Percentiles rank a stretch among this genome's conserved stretches.
Evolutionary conservation across 2,113 vertebrate species (phyloP).

Genomic region (Rana temporaria): DNA sequence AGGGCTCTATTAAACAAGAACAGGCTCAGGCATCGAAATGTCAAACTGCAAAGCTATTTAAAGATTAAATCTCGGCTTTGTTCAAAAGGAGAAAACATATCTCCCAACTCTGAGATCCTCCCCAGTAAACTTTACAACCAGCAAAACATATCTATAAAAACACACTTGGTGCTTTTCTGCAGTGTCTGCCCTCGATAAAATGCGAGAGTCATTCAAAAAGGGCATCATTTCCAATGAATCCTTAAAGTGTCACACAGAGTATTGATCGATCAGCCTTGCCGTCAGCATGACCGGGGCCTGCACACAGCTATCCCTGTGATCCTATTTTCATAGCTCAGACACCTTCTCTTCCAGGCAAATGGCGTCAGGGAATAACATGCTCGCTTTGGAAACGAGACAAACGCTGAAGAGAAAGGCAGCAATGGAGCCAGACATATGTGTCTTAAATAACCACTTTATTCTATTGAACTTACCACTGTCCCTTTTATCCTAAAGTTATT

Average conservation of each 20-base stretch:
- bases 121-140: conserved; percentile 67
- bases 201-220: conserved; percentile 77
- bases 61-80: conserved; percentile 67
- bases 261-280: conserved; percentile 90
- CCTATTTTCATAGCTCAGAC: conserved; percentile 90
- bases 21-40: conserved; percentile 66
- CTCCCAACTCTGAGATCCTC: conserved; percentile 63
- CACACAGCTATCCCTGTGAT: conserved; percentile 86
- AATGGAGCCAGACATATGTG: conserved; percentile 24
- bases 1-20: conserved; percentile 65
- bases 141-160: conserved; percentile 67
- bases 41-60: conserved; percentile 69
- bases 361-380: conserved; percentile 70
- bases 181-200: conserved; percentile 70
- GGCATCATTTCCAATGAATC: conserved; percentile 78
- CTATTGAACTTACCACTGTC: neutral
- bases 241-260: conserved; percentile 78
- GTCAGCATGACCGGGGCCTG: conserved; percentile 80
- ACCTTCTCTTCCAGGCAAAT: conserved; percentile 78
- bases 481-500: neutral
- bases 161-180: conserved; percentile 65
- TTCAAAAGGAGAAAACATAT: conserved; percentile 65
- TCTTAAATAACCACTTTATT: conserved; percentile 31
- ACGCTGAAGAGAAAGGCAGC: conserved; percentile 10
- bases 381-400: conserved; percentile 45